Conservation (phyloP, 2,888 invertebrate genomes). For the Catocala nupta region DNA sequence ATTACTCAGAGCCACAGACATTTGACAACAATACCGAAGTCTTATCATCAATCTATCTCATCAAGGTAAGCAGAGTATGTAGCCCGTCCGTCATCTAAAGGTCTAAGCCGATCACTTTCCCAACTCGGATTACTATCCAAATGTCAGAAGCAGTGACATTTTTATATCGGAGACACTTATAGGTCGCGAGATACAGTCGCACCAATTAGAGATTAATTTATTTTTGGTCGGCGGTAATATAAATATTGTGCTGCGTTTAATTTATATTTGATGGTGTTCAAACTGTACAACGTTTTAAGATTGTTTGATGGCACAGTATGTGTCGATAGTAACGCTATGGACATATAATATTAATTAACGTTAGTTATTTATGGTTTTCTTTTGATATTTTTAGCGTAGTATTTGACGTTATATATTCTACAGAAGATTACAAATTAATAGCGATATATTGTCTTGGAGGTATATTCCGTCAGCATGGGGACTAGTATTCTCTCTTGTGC, state of each 20-base stretch:
- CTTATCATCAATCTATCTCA: constrained; percentile 49
- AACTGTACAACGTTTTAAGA: not conserved
- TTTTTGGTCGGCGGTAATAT: constrained; percentile 55
- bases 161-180: constrained; percentile 81
- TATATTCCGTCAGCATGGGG: no score
- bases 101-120: constrained; percentile 80
- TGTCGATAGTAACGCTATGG: no score
- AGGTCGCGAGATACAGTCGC: constrained; percentile 76
- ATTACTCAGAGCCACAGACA: constrained; percentile 50
- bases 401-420: no score
- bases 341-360: no score
- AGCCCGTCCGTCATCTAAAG: constrained; percentile 49
- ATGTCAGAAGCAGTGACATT: constrained; percentile 85
- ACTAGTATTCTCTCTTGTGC: no score
- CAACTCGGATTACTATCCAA: constrained; percentile 80
- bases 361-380: no score
- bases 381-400: no score
- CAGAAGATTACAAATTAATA: no score
- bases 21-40: constrained; percentile 52
- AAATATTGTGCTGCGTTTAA: constrained; percentile 25
- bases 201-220: constrained; percentile 84
- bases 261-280: not conserved
- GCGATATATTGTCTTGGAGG: no score
- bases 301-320: no score
- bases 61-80: constrained; percentile 48